A percentile compares a stretch with the other conserved stretches of the same genome.
These are phyloP conservation scores for Aegotheles bennettii DNA, from an alignment of 2,113 vertebrate genomes.

Conservation along the genomic window DNA sequence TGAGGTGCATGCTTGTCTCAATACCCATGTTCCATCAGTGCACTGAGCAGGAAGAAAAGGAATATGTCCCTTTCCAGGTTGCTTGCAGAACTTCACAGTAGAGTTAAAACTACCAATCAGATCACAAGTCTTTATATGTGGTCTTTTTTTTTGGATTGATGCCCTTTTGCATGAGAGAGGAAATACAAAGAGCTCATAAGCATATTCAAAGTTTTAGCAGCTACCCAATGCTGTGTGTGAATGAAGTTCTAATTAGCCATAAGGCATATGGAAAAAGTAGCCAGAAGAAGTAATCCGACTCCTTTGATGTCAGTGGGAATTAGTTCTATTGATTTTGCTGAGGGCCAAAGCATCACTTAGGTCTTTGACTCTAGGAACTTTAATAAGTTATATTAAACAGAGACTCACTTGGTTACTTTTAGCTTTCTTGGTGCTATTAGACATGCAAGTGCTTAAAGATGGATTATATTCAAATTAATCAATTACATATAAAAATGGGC, in stretches of 20 bases:
- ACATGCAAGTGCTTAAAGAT: neutral
- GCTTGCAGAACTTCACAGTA: neutral
- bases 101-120: neutral
- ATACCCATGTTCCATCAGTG: neutral
- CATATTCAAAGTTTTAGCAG: neutral
- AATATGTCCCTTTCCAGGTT: neutral
- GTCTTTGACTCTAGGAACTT: neutral
- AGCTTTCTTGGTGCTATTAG: neutral
- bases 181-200: neutral
- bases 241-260: neutral
- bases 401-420: neutral
- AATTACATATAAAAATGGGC: neutral
- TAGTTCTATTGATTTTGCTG: neutral
- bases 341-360: neutral
- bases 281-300: neutral
- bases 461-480: neutral
- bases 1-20: neutral
- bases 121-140: neutral
- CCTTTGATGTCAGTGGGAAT: neutral
- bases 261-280: neutral
- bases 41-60: neutral
- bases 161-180: neutral
- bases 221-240: neutral
- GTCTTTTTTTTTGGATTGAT: neutral
- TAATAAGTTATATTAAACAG: neutral